Evolutionary conservation across 2,888 invertebrate genomes (phyloP).

Genomic region (Deladenus siricidicola): DNA sequence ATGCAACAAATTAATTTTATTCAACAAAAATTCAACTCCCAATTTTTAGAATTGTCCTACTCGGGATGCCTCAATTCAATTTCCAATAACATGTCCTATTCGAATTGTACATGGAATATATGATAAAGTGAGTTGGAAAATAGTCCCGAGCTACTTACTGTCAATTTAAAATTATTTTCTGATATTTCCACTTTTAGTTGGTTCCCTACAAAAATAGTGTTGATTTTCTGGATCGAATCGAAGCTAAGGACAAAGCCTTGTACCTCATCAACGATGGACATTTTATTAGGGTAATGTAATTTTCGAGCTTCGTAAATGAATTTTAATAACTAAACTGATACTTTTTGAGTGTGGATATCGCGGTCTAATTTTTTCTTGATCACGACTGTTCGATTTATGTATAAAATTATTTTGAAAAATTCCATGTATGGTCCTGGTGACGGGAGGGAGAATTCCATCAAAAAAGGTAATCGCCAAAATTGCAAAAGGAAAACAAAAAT

Average conservation of each 20-base stretch:
- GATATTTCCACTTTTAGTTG: slow-evolving; percentile 1
- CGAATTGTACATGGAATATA: slow-evolving; percentile 28
- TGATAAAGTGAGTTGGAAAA: slow-evolving; percentile 16
- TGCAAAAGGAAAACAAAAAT: too few species aligned
- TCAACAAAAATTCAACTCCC: background rate
- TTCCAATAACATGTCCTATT: slow-evolving; percentile 20
- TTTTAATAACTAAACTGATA: background rate
- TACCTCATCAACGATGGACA: slow-evolving; percentile 22
- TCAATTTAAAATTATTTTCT: background rate
- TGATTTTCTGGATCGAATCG: slow-evolving; percentile 17
- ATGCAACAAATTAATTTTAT: background rate
- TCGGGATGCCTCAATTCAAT: background rate
- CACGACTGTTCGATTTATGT: background rate
- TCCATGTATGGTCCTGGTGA: too few species aligned
- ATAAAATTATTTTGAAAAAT: too few species aligned
- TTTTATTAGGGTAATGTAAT: slow-evolving; percentile 19
- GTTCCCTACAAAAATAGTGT: slow-evolving; percentile 22
- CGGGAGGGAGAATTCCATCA: too few species aligned
- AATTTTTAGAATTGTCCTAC: slow-evolving; percentile 20
- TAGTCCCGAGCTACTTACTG: background rate
- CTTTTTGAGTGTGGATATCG: background rate
- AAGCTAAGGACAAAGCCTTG: slow-evolving; percentile 17
- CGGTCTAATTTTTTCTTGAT: background rate
- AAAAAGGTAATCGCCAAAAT: too few species aligned
- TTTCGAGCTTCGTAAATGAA: background rate